Conservation (phyloP, 2,888 invertebrate genomes). For the Netelia fuscicornis region DNA sequence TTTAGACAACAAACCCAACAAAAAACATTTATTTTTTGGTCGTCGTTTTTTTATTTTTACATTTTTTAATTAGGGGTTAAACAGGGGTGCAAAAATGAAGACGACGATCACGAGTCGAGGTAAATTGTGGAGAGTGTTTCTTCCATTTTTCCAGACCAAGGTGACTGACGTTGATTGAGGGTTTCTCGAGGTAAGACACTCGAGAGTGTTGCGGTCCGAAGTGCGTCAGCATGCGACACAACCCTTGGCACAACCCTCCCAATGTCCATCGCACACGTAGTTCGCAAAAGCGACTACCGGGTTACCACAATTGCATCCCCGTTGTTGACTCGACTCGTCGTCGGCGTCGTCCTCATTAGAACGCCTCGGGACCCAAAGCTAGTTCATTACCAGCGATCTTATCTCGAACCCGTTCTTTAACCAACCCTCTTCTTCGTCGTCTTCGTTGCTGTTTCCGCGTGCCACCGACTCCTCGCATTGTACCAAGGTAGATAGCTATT, state of each 20-base stretch:
- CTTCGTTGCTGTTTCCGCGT: constrained; percentile 68
- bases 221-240: constrained; percentile 72
- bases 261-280: constrained; percentile 43
- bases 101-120: neutral
- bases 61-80: neutral
- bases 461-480: constrained; percentile 52
- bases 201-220: constrained; percentile 68
- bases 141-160: neutral
- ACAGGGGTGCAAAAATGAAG: neutral
- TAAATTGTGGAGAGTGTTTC: neutral
- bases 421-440: constrained; percentile 63
- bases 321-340: constrained; percentile 58
- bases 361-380: constrained; percentile 74
- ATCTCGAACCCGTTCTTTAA: constrained; percentile 79
- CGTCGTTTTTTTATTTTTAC: too few species aligned
- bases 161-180: constrained; percentile 56
- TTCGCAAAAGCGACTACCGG: constrained; percentile 7
- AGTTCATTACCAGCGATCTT: constrained; percentile 82
- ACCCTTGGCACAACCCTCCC: constrained; percentile 26
- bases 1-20: neutral
- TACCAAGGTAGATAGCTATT: constrained; percentile 19
- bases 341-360: constrained; percentile 78
- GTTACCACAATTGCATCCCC: constrained; percentile 29
- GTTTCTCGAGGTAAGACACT: constrained; percentile 50
- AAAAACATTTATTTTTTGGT: too few species aligned